Base-by-base conservation (phyloP, 2,113 vertebrate species). In the Typhlomys cinereus region DNA sequence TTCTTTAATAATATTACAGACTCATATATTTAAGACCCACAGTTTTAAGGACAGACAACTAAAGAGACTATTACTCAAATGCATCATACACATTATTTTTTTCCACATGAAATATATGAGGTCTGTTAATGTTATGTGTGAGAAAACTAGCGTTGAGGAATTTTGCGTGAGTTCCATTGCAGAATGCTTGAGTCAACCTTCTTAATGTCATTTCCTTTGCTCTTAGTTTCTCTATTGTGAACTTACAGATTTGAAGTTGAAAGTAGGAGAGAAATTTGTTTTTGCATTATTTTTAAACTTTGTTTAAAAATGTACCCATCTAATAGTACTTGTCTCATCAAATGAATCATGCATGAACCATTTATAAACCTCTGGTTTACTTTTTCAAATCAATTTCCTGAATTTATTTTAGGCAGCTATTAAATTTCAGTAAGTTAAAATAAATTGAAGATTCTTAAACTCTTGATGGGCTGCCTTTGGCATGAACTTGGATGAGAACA, bases 311-410 rank as follows among this genome's bases (percentile, higher is more conserved):
- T 62, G 7, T 13, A 89, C 48, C 29, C 18, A 52, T 64, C 29
- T 17, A 94, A 15, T 15, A 48, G 46, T 66, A 84, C 39, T 7
- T 88, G 11, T 54, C 5, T 84, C 91, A 75, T 48, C 20, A 79
- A 85, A 80, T 74, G 75, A 75, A 79, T 59, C 2, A 52, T 48
- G 13, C 71, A 39, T 52, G 7, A 75, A 34, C 25, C 66, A 90
- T 66, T 86, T 94, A 59, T 89, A 85, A 84, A 1, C n/a, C 4
- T 61, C 4, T 74, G 18, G 11, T 23, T 67, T 78, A 52, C 36
- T n/a, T 41, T 94, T 84, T 64, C 2, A 96, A 95, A 70, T 27
- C 69, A 11, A 90, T 90, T 20, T 92, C 64, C 50, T 80, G 4
- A 96, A 96, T 92, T 89, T 71, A 96, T 41, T 69, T 50, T 4